Evolutionary conservation across 2,888 invertebrate genomes (phyloP).

Genomic region (Dimorphilus gyrociliatus): DNA sequence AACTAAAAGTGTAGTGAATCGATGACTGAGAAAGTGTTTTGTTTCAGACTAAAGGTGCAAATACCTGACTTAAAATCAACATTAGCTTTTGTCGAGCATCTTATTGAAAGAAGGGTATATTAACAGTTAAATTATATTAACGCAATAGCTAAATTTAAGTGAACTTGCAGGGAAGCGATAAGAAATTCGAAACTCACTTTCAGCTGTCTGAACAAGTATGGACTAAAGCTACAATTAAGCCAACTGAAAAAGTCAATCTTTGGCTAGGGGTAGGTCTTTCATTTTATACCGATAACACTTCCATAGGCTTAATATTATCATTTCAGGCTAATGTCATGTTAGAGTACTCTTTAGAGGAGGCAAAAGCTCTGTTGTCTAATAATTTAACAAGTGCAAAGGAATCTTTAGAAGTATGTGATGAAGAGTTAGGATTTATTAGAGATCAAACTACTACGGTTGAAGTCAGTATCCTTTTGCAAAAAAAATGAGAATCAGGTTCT

Average conservation of each 20-base stretch:
- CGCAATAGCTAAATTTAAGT: no score
- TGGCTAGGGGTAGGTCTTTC: constrained; percentile 45
- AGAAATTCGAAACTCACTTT: constrained; percentile 75
- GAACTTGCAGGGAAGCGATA: no score
- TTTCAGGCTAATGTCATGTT: constrained; percentile 75
- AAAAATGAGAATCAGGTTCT: no score
- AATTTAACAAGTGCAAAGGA: constrained; percentile 52
- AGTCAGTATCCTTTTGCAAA: constrained; percentile 49
- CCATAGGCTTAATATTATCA: constrained; percentile 1
- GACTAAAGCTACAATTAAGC: constrained; percentile 65
- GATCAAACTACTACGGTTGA: constrained; percentile 96
- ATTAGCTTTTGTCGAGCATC: constrained; percentile 71
- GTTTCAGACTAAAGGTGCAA: constrained; percentile 56
- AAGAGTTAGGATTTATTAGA: constrained; percentile 80
- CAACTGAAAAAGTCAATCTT: constrained; percentile 66
- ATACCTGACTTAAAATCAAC: constrained; percentile 86
- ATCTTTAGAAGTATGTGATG: constrained; percentile 65
- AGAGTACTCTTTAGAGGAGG: constrained; percentile 81
- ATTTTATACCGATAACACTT: not conserved
- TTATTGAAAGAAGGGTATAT: constrained; percentile 54
- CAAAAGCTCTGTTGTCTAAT: constrained; percentile 60
- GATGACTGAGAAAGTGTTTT: no score
- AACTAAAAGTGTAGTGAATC: no score
- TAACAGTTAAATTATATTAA: not conserved
- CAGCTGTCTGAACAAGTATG: constrained; percentile 80